These are phyloP conservation scores for Acronicta aceris DNA, from an alignment of 2,888 invertebrate species.

Conservation along the genomic window DNA sequence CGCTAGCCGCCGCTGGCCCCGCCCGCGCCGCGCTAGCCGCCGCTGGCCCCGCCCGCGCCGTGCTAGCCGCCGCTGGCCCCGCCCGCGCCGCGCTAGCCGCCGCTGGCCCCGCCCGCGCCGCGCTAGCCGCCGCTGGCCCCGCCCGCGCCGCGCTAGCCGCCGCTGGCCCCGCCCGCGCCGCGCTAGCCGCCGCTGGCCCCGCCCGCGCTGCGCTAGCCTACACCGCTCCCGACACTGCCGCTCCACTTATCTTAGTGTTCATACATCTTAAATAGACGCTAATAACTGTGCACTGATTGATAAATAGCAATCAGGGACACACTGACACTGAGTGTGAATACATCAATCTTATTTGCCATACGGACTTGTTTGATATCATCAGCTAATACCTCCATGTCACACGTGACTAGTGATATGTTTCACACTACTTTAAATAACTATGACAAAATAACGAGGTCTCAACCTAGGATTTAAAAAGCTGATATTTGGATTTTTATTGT, in stretches of 20 bases:
- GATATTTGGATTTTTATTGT: constrained; percentile 27
- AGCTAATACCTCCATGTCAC: constrained; percentile 18
- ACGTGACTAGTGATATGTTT: constrained; percentile 21
- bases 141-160: constrained; percentile 89
- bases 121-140: constrained; percentile 89
- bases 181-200: constrained; percentile 92
- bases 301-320: constrained; percentile 7
- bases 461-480: constrained; percentile 6
- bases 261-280: constrained; percentile 6
- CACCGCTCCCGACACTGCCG: neutral
- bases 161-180: too few relatives aligned
- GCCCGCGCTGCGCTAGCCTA: too few relatives aligned
- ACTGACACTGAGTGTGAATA: constrained; percentile 38
- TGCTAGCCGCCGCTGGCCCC: constrained; percentile 92
- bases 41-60: constrained; percentile 85
- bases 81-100: constrained; percentile 91
- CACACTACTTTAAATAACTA: constrained; percentile 14
- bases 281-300: constrained; percentile 6
- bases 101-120: too few relatives aligned
- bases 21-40: too few relatives aligned
- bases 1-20: constrained; percentile 92
- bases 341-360: constrained; percentile 28
- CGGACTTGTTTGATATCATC: constrained; percentile 37
- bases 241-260: constrained; percentile 4
- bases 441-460: constrained; percentile 9